phyloP scores from a whole-genome alignment of 2,797 vertebrate species.

The Novumbra hubbsi region DNA sequence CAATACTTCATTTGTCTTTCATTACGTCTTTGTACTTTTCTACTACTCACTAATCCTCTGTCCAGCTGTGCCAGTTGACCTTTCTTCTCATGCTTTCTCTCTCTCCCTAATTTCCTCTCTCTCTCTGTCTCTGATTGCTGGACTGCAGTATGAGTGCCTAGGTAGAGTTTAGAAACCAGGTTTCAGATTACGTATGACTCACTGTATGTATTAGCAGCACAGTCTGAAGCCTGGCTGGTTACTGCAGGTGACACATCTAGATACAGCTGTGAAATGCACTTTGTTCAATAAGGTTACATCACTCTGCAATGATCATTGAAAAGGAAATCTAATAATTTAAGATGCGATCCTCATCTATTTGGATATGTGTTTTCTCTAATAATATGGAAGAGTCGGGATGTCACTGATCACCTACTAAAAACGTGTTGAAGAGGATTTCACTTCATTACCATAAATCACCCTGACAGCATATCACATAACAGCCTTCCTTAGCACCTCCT shows the following conservation, averaged over 20 bases:
- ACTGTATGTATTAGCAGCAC: not conserved
- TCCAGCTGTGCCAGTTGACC: conserved; percentile 31
- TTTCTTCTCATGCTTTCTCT: conserved; percentile 1
- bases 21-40: not conserved
- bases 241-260: conserved; percentile 64
- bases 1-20: not conserved
- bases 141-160: conserved; percentile 33
- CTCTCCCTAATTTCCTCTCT: not conserved
- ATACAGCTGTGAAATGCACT: conserved; percentile 52
- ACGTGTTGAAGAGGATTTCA: not conserved
- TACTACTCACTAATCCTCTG: conserved; percentile 20
- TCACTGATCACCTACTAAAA: not conserved
- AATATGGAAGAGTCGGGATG: not conserved
- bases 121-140: not conserved
- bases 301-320: too few species aligned
- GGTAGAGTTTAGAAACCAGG: conserved; percentile 19
- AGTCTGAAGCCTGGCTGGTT: conserved; percentile 59
- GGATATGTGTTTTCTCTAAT: not conserved
- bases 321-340: not conserved
- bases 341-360: not conserved
- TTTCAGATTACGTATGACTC: conserved; percentile 53
- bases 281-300: too few species aligned
- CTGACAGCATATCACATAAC: not conserved
- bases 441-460: not conserved
- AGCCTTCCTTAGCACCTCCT: too few species aligned